A percentile compares a stretch with the other conserved stretches of the same genome.
Conservation (phyloP, 2,797 vertebrate species). For the Pseudotriccus pelzelni region DNA sequence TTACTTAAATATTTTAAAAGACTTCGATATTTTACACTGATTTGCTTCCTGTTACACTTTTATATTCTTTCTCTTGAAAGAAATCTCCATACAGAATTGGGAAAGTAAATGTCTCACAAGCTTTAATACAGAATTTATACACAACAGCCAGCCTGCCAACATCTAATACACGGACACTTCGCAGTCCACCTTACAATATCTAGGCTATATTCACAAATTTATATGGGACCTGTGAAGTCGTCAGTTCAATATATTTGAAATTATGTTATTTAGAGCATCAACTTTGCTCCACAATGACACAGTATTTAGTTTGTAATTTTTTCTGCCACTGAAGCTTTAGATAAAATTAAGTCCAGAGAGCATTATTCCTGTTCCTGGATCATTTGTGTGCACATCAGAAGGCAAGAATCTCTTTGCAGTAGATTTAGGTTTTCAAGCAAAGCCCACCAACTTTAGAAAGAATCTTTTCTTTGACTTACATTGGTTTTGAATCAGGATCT, state of each 20-base stretch:
- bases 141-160: not conserved
- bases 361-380: not conserved
- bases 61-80: slow-evolving; percentile 34
- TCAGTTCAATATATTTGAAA: not conserved
- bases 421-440: not conserved
- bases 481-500: not conserved
- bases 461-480: not conserved
- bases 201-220: not conserved
- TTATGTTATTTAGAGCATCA: not conserved
- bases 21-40: slow-evolving; percentile 15
- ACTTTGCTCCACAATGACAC: not conserved
- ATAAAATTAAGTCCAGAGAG: not conserved
- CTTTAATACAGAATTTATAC: not conserved
- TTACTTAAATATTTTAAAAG: slow-evolving; percentile 66
- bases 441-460: not conserved
- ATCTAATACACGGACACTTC: not conserved
- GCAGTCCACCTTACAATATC: not conserved
- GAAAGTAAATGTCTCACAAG: slow-evolving; percentile 1
- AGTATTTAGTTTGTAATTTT: not conserved
- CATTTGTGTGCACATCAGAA: not conserved
- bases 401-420: not conserved
- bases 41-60: slow-evolving; percentile 41
- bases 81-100: not conserved
- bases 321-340: not conserved
- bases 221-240: not conserved